phyloP scores from a whole-genome alignment of 2,797 vertebrate genomes.

The Scarus forsteni region DNA sequence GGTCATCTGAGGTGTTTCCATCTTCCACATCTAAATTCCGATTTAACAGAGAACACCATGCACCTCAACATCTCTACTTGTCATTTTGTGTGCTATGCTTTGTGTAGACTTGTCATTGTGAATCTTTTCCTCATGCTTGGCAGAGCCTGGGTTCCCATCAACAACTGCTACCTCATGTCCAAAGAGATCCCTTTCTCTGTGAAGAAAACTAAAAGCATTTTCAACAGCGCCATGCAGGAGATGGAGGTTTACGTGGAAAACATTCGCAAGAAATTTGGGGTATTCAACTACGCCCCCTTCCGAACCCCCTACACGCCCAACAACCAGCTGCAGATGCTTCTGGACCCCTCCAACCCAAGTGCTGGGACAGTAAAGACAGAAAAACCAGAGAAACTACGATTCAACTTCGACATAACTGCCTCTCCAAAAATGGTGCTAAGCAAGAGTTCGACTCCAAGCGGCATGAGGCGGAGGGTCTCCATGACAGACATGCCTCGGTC shows the following conservation, averaged over 20 bases:
- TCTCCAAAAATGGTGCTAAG: conserved; percentile 96
- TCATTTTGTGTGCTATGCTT: too few species aligned
- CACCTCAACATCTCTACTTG: too few species aligned
- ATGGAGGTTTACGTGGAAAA: conserved; percentile 99
- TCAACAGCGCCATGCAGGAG: conserved; percentile 99
- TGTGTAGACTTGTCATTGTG: background rate
- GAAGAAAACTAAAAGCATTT: conserved; percentile 99
- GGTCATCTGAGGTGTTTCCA: too few species aligned
- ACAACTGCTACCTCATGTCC: conserved; percentile 99
- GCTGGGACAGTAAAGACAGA: conserved; percentile 93
- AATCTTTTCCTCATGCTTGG: conserved; percentile 2
- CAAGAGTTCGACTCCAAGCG: conserved; percentile 89
- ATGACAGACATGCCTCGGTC: conserved; percentile 96
- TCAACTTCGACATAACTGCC: conserved; percentile 96
- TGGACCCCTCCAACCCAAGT: conserved; percentile 92
- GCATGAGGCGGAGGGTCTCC: conserved; percentile 90
- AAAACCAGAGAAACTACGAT: conserved; percentile 95
- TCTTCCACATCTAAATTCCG: too few species aligned
- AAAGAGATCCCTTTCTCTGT: conserved; percentile 99
- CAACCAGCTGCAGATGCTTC: conserved; percentile 97
- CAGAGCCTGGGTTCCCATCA: conserved; percentile 99
- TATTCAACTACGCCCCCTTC: conserved; percentile 99
- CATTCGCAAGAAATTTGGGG: conserved; percentile 95
- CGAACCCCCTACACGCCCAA: conserved; percentile 97
- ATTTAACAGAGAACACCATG: too few species aligned